Base-by-base conservation (phyloP, 30 jellyfish, hydroid and myxozoan genomes). In the Hydractinia symbiolongicarpus region DNA sequence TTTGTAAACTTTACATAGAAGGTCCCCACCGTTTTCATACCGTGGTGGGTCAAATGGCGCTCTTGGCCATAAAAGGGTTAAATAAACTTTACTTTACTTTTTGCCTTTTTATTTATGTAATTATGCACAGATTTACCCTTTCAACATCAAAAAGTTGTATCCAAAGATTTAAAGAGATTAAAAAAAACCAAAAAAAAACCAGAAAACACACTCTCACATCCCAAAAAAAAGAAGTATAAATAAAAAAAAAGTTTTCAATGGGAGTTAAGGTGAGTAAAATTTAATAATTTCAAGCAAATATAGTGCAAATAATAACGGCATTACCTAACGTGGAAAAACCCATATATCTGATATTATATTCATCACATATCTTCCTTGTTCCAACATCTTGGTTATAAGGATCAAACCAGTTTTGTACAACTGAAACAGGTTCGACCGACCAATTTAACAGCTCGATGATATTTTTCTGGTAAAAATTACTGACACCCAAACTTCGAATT, bases 361-460 rank as follows among this genome's bases (percentile, higher is more conserved):
- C 16, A 5, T 56, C 72, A 75, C 98, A 92, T 14, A 85, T 72
- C 44, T 86, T 56, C 75, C 98, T 67, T 75, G 67, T 30, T n/a
- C 30, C 70, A 44, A 14, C 44, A 30, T 92, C 98, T 77, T 87
- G 95, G 55, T 92, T 89, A 62, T 86, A 81, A 20, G 98, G 96
- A 64, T 92, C 98, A 54, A 92, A 92, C 98, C 98, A 92, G 74
- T 92, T 92, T 73, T 92, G 98, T 9, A 92, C 88, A 61, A 86
- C 96, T 2, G 98, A 92, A 0, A 92, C 85, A 4, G 96, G 98
- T 64, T 81, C 88, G 19, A 52, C 79, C 9, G 98, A 84, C 74
- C 88, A 44, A 11, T 76, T 66, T 5, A 66, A 66, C 83, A 92
- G 74, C 86, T 83, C 90, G 19, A 58, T 79, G 54, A 92, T 55